Base-by-base conservation (phyloP, 2,888 invertebrate genomes). In the Thecophora atra region DNA sequence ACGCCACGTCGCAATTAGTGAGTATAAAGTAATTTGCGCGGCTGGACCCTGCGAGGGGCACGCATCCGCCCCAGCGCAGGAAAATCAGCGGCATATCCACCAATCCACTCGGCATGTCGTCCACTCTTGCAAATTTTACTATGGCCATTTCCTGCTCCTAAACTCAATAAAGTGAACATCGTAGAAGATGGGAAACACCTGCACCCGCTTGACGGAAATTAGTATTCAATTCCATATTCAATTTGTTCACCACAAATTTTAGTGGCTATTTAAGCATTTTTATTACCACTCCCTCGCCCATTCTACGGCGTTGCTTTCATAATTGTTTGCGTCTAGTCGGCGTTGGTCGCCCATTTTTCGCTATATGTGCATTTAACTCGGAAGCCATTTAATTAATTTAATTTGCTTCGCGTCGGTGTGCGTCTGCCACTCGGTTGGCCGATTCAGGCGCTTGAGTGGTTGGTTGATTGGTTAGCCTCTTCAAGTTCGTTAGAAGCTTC, bases 1-100 rank as follows among this genome's bases (percentile, higher is more conserved):
- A 85, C 84, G 84, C 83, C 74, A 85, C 80, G 77, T 73, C 75
- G 83, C 85, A 85, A 85, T 85, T 84, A 84, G 80, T 80, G 79
- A 77, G 81, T 79, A 84, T 82, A 82, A 84, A 83, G 82, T 83
- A 83, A 83, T 83, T 83, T 83, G 80, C 81, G 78, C 80, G 77
- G 77, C 77, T 82, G 82, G 83, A 51, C 19, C 7, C n/a, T n/a
- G 15, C 47, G 47, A 1, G 17, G 47, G 1, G n/a, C 47, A 47
- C 47, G 47, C 47, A 17, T 17, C 47, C 8, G 15, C 17, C 44
- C 44, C 8, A 44, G 44, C 44, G 44, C 44, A 7, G 44, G n/a
- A 44, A 13, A 44, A 44, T 44, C 8, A 7, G 44, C 44, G 7
- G 44, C 15, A 47, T 47, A 47, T 17, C n/a, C 13, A 17, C n/a